phyloP scores from a whole-genome alignment of 2,888 invertebrate species.

The Brachyptera putata region DNA sequence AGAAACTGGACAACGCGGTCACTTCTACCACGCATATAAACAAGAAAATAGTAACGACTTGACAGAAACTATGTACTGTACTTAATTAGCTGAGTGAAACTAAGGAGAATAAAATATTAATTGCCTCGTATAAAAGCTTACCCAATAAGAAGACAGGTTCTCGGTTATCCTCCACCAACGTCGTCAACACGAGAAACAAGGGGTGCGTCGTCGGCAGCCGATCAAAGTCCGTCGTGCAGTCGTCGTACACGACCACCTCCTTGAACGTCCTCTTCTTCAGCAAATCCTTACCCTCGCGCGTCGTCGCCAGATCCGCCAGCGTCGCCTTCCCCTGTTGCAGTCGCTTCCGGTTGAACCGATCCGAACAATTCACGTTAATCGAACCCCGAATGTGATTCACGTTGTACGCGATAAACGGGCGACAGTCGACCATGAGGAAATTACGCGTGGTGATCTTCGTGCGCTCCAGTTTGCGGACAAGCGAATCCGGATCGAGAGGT shows the following conservation, averaged over 20 bases:
- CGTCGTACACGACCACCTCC: slow-evolving; percentile 67
- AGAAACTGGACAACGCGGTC: too few species aligned
- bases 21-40: too few species aligned
- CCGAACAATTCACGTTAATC: slow-evolving; percentile 67
- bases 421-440: slow-evolving; percentile 59
- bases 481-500: slow-evolving; percentile 49
- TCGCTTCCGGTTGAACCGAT: slow-evolving; percentile 62
- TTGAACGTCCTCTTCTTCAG: slow-evolving; percentile 51
- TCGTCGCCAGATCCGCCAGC: slow-evolving; percentile 60
- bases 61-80: too few species aligned
- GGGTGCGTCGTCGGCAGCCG: slow-evolving; percentile 56
- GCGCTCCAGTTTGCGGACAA: slow-evolving; percentile 47
- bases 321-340: slow-evolving; percentile 63
- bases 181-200: slow-evolving; percentile 58
- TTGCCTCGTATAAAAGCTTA: too few species aligned
- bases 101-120: too few species aligned
- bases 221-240: slow-evolving; percentile 59
- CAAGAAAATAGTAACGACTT: too few species aligned
- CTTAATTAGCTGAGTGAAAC: too few species aligned
- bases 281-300: slow-evolving; percentile 59
- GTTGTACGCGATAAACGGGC: slow-evolving; percentile 67
- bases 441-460: slow-evolving; percentile 36
- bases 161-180: slow-evolving; percentile 63
- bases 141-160: slow-evolving; percentile 63
- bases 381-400: slow-evolving; percentile 63